Evolutionary conservation across 1,140 invertebrate species (phyloP).

Genomic region (Micrasema minimum): DNA sequence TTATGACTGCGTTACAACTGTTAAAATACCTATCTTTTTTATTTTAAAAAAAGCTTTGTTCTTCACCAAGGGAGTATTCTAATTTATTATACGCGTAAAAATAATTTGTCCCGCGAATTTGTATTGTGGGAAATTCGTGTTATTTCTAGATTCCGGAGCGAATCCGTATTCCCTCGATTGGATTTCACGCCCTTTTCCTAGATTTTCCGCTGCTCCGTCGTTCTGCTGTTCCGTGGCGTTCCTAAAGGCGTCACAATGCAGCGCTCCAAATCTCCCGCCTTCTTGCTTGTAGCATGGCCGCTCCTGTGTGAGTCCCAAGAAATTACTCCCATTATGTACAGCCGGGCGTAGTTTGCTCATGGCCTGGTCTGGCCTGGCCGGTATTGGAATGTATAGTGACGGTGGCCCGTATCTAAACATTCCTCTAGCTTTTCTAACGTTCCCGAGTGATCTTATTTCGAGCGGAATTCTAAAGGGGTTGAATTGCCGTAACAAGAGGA

Average conservation of each 20-base stretch:
- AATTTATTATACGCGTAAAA: too few relatives aligned
- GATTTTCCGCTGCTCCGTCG: neutral
- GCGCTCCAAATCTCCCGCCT: slow-evolving; percentile 1
- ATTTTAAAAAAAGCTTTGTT: too few relatives aligned
- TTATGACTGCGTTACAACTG: too few relatives aligned
- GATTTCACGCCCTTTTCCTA: neutral
- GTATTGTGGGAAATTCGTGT: too few relatives aligned
- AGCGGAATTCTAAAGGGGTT: slow-evolving; percentile 16
- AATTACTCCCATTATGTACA: neutral
- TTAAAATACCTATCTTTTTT: too few relatives aligned
- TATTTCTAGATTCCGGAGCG: too few relatives aligned
- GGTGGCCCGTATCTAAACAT: slow-evolving; percentile 15
- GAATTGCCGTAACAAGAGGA: slow-evolving; percentile 2
- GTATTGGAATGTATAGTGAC: slow-evolving; percentile 7
- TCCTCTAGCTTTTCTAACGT: slow-evolving; percentile 19
- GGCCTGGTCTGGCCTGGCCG: neutral
- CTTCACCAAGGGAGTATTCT: too few relatives aligned
- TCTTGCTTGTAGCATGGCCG: too few relatives aligned
- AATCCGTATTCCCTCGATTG: too few relatives aligned
- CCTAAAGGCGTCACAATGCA: slow-evolving; percentile 7
- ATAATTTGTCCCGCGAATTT: too few relatives aligned
- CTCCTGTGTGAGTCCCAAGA: neutral
- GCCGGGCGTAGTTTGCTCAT: neutral
- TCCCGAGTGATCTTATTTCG: slow-evolving; percentile 12
- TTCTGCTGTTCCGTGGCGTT: neutral